Conservation (phyloP, 2,113 vertebrate genomes). For the Canis aureus region DNA sequence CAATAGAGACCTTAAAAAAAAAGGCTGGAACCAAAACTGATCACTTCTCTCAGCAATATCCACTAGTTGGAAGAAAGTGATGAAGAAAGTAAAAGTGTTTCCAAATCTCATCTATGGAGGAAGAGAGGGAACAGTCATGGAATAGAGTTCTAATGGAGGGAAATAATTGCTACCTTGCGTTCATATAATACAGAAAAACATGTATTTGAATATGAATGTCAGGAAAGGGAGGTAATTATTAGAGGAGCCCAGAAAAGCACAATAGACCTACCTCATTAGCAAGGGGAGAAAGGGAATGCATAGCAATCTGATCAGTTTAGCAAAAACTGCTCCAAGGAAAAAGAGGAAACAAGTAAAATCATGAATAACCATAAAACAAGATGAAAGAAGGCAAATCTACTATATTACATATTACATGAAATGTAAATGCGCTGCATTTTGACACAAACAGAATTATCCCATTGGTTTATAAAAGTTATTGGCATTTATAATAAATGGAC, state of each 20-base stretch:
- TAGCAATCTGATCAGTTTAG: constrained; percentile 18
- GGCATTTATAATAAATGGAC: neutral
- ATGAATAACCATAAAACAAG: constrained; percentile 56
- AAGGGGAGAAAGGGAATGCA: neutral
- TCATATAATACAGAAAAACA: constrained; percentile 53
- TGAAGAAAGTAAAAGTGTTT: neutral
- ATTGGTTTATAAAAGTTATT: neutral
- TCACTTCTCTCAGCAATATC: neutral
- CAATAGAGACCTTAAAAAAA: neutral
- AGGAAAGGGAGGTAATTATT: constrained; percentile 59
- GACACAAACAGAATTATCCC: neutral
- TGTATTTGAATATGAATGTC: constrained; percentile 70
- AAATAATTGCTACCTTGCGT: constrained; percentile 44
- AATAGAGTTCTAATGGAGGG: neutral
- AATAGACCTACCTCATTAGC: constrained; percentile 63
- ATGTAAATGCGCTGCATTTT: constrained; percentile 41
- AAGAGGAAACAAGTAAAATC: constrained; percentile 38
- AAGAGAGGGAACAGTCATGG: neutral
- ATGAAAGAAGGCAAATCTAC: neutral
- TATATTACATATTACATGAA: neutral
- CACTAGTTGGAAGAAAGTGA: neutral
- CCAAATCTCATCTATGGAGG: neutral
- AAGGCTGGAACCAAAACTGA: neutral
- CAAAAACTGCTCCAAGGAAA: constrained; percentile 60
- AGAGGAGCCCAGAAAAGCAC: constrained; percentile 43